Percentiles rank a stretch among this genome's conserved stretches.
Evolutionary conservation across 2,888 invertebrate species (phyloP).

Genomic region (Dioctria rufipes): DNA sequence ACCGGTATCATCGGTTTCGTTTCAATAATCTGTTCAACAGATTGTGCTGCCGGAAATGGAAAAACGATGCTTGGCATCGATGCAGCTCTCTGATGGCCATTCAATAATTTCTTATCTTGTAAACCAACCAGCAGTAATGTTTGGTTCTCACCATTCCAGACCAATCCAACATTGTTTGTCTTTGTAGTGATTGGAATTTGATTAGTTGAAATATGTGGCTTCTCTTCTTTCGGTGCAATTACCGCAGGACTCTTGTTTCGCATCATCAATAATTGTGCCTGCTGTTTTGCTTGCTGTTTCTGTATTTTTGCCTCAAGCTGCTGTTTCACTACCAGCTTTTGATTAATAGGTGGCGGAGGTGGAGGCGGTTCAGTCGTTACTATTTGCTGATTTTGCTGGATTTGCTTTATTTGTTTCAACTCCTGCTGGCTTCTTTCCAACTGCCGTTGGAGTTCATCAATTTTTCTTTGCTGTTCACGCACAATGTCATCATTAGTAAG

Average conservation of each 20-base stretch:
- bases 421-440: slow-evolving; percentile 84
- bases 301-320: slow-evolving; percentile 82
- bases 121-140: slow-evolving; percentile 74
- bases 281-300: slow-evolving; percentile 68
- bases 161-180: slow-evolving; percentile 75
- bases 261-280: slow-evolving; percentile 62
- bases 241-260: slow-evolving; percentile 31
- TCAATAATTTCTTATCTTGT: slow-evolving; percentile 71
- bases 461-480: slow-evolving; percentile 87
- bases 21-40: slow-evolving; percentile 63
- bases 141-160: slow-evolving; percentile 77
- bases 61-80: slow-evolving; percentile 77
- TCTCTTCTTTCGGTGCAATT: slow-evolving; percentile 69
- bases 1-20: slow-evolving; percentile 61
- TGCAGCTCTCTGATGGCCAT: slow-evolving; percentile 73
- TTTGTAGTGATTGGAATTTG: slow-evolving; percentile 64
- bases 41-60: slow-evolving; percentile 67
- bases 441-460: slow-evolving; percentile 89
- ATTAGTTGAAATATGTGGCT: slow-evolving; percentile 46
- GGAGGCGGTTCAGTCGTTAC: slow-evolving; percentile 62
- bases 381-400: slow-evolving; percentile 71
- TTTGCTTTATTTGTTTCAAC: slow-evolving; percentile 78
- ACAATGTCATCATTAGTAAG: slow-evolving; percentile 80
- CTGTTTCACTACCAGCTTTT: slow-evolving; percentile 76
- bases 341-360: slow-evolving; percentile 65